These are phyloP conservation scores for Uropsilus gracilis DNA, from an alignment of 2,113 vertebrate genomes.

Conservation along the genomic window DNA sequence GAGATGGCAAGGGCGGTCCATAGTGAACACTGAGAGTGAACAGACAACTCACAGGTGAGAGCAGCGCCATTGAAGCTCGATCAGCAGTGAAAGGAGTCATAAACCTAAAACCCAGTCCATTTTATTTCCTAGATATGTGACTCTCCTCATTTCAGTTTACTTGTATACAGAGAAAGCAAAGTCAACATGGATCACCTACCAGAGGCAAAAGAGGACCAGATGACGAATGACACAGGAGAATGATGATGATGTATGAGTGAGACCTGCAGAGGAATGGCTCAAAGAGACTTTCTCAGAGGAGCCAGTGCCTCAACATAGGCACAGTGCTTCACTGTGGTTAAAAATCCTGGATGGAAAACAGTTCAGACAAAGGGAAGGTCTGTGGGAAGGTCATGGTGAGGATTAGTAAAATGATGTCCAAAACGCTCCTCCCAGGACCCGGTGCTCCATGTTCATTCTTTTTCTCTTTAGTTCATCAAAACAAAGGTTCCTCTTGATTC, in stretches of 20 bases:
- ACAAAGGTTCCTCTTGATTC: not conserved
- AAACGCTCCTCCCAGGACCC: not conserved
- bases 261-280: not conserved
- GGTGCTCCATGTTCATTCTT: not conserved
- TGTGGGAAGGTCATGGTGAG: not conserved
- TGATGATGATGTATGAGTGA: not conserved
- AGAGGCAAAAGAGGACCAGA: not conserved
- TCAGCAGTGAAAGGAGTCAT: not conserved
- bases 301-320: not conserved
- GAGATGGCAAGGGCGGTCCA: not conserved
- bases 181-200: not conserved
- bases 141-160: not conserved
- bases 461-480: not conserved
- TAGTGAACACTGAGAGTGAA: not conserved
- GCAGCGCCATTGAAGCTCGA: not conserved
- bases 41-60: not conserved
- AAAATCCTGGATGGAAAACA: not conserved
- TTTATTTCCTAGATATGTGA: not conserved
- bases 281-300: not conserved
- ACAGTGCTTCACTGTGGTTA: not conserved
- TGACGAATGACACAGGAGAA: not conserved
- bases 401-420: not conserved
- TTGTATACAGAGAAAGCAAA: not conserved
- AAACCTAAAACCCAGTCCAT: not conserved
- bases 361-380: not conserved